Base-by-base conservation (phyloP, 2,113 vertebrate genomes). In the Eudorcas thomsonii region DNA sequence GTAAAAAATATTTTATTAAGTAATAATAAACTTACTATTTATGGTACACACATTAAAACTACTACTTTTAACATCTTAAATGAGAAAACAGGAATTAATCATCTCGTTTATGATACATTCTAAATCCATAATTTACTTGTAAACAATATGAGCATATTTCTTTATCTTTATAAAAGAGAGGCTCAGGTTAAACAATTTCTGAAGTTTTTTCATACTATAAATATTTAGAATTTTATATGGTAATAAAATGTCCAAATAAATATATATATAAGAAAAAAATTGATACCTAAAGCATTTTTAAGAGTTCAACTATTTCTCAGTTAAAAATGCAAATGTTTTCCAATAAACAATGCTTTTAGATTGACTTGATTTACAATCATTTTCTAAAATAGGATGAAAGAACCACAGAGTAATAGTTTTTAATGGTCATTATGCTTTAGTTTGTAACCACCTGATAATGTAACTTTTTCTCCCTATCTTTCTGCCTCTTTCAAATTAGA, bases 401-500 rank as follows among this genome's bases (percentile, higher is more conserved):
- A 5, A 92, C 25, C 57, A 84, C 78, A 74, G 92, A 91, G 39
- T 96, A 92, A 94, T 94, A 96, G 88, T 91, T 97, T 96, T 94
- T 97, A 98, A 94, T 97, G 90, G 54, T 78, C 95, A 81, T 95
- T 91, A 80, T 96, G 71, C 52, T 94, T 95, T 87, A 91, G 54
- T 28, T 97, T 95, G 5, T 83, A 94, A 82, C 57, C 16, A 93
- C 52, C n/a, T 0, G 11, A 83, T 96, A 94, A 95, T 97, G 81
- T 89, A 64, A 57, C 80, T 91, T 91, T 87, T 80, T 80, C 28
- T 48, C 30, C 45, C 64, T 96, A 67, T 97, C 94, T 97, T 95
- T 92, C 71, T 97, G 52, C 81, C 62, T 71, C 55, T 97, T 97
- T 92, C 85, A 98, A 95, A 97, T 97, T 84, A 97, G 95, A 96